Evolutionary conservation across 2,888 invertebrate species (phyloP), one percentile per base, ranked within the genome.

Genomic region (Ischnus inquisitorius): DNA sequence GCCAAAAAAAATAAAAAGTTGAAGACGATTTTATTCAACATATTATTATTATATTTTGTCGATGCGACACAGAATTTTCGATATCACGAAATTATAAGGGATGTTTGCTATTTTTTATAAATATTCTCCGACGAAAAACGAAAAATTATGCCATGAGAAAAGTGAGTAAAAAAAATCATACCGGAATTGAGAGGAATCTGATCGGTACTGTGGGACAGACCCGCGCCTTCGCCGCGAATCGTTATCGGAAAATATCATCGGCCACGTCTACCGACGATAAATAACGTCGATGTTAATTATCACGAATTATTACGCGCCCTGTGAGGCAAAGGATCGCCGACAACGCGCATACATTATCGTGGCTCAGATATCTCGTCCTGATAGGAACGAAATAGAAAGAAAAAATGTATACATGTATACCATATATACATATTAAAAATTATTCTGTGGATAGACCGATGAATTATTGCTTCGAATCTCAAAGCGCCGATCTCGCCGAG

Each of bases 211-310:
- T 25, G 4, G 65, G 12, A 60, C 46, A 71, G 64, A 62, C 57
- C 39, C 48, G 25, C 64, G 16, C 64, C 64, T 41, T 43, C 10
- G 22, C 64, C 62, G 65, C 8, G 43, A 71, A 54, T 76, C 60
- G 62, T 80, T 84, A 80, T 80, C 77, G 72, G 83, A 64, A 80
- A 80, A 78, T 80, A 84, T 80, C 80, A 84, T 84, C 80, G 76
- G 62, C 77, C 80, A 84, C 77, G 74, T 68, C 80, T 84, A 67
- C 76, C 54, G 39, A 68, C 80, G 72, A 84, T 84, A 80, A 84
- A 84, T 84, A 84, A 84, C 77, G 69, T 78, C 48, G 62, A 77
- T 80, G 80, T 80, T 80, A 84, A 84, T 84, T 84, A 84, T 80
- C 72, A 48, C 68, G 69, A 84, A 78, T 77, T 80, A 80, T 84